Evolutionary conservation across 1,140 invertebrate genomes (phyloP).

Genomic region (Dreissena polymorpha): DNA sequence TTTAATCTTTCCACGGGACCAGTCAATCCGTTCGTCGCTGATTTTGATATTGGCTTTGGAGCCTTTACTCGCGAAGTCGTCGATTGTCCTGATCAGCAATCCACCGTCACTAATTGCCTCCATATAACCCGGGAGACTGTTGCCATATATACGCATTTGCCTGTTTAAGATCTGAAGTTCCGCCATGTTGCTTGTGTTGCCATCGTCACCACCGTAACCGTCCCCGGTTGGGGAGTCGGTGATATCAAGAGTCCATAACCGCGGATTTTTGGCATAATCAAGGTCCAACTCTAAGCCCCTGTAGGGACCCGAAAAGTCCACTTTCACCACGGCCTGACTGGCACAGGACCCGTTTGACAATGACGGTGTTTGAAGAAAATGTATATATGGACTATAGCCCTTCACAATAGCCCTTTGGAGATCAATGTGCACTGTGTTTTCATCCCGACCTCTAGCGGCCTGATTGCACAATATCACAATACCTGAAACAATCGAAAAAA

Average conservation of each 20-base stretch:
- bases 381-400: constrained; percentile 76
- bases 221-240: constrained; percentile 74
- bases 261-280: constrained; percentile 73
- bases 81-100: constrained; percentile 70
- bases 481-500: constrained; percentile 33
- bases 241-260: constrained; percentile 77
- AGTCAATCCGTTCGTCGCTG: constrained; percentile 74
- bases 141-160: constrained; percentile 76
- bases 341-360: constrained; percentile 60
- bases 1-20: constrained; percentile 65
- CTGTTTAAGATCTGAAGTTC: constrained; percentile 76
- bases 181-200: constrained; percentile 73
- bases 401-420: constrained; percentile 70
- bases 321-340: constrained; percentile 74
- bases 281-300: constrained; percentile 69
- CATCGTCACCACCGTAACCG: constrained; percentile 74
- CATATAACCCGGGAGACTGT: constrained; percentile 72
- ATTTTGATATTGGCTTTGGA: constrained; percentile 67
- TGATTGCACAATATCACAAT: not conserved
- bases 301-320: constrained; percentile 74
- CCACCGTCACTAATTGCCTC: constrained; percentile 75
- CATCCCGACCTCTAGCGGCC: not conserved
- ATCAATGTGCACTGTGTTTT: constrained; percentile 72
- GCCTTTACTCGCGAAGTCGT: constrained; percentile 72
- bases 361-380: constrained; percentile 70